Evolutionary conservation across 2,113 vertebrate genomes (phyloP), one percentile per base, ranked within the genome.

Genomic region (Laticauda colubrina): DNA sequence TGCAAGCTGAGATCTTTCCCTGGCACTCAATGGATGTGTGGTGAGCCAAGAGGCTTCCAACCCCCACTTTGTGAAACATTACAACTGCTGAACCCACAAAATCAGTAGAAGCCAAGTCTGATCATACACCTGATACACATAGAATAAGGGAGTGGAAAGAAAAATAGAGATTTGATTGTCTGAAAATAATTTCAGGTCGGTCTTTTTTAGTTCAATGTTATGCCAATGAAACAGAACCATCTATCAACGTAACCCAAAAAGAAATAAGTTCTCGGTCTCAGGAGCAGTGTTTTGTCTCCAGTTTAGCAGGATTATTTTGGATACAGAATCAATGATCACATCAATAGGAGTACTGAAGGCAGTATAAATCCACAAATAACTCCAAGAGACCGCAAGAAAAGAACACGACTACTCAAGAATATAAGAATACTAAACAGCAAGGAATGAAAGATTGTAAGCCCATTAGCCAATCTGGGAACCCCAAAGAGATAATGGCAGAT

Each of bases 21-120:
- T 61, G 59, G 29, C 24, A 8, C 6, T 24, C 2, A 29, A 29
- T 12, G 26, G 59, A 64, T 11, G 24, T 64, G 24, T 64, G 59
- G 59, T 9, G 29, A 29, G 59, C 59, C 59, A 61, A 26, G 24
- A 26, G 57, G 59, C 59, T 26, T 9, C 24, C 59, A 61, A 26
- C 4, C 20, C 5, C 98, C 81, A 99, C 97, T 81, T 98, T 97
- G 54, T 94, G 94, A 53, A 99, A 95, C 0, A 54, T 10, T 92
- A 99, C 95, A 57, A 91, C 95, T 20, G 98, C 96, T 2, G 98
- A 98, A 5, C 99, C 99, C 99, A 99, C 99, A 97, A 99, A 99
- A 92, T 99, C 99, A 89, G 98, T 98, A 1, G 97, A 97, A 4
- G 99, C 98, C 93, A 99, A 97, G 89, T 99, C 99, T 94, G 98